phyloP scores from a whole-genome alignment of 2,797 vertebrate species.

The Sebastes vulpes region DNA sequence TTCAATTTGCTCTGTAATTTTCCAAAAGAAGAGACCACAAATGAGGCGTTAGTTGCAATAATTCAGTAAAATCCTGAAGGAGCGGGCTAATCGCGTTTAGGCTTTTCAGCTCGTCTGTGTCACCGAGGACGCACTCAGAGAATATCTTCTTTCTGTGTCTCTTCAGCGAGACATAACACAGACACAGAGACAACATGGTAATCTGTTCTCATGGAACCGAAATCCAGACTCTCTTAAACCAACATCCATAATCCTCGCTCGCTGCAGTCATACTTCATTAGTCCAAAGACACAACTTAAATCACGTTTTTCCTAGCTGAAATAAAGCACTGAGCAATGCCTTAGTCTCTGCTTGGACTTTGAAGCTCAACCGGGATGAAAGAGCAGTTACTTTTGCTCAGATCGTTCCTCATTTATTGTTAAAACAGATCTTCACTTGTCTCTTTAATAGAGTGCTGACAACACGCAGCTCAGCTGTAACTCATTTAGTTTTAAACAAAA shows the following conservation, averaged over 20 bases:
- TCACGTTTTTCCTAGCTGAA: conserved; percentile 15
- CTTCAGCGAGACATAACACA: conserved; percentile 65
- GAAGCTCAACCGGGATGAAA: conserved; percentile 32
- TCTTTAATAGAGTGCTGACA: conserved; percentile 39
- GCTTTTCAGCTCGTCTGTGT: conserved; percentile 56
- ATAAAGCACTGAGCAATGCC: conserved; percentile 20
- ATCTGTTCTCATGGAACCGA: conserved; percentile 71
- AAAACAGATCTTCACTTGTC: conserved; percentile 58
- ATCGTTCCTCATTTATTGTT: conserved; percentile 41
- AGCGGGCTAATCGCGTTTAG: conserved; percentile 48
- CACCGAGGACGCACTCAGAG: conserved; percentile 42
- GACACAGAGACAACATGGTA: conserved; percentile 63
- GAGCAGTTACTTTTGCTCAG: conserved; percentile 11
- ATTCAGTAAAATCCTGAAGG: conserved; percentile 49
- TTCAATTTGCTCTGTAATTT: conserved; percentile 38
- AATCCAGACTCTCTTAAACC: conserved; percentile 69
- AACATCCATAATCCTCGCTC: conserved; percentile 73
- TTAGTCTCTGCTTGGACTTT: conserved; percentile 28
- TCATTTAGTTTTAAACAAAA: conserved; percentile 52
- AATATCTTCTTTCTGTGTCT: conserved; percentile 53
- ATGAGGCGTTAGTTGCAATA: conserved; percentile 33
- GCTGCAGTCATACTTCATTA: conserved; percentile 70
- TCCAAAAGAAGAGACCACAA: conserved; percentile 18
- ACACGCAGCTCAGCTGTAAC: conserved; percentile 11
- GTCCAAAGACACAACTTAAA: conserved; percentile 48